phyloP scores from a whole-genome alignment of 1,140 invertebrate species.

The Anoplolepis gracilipes region DNA sequence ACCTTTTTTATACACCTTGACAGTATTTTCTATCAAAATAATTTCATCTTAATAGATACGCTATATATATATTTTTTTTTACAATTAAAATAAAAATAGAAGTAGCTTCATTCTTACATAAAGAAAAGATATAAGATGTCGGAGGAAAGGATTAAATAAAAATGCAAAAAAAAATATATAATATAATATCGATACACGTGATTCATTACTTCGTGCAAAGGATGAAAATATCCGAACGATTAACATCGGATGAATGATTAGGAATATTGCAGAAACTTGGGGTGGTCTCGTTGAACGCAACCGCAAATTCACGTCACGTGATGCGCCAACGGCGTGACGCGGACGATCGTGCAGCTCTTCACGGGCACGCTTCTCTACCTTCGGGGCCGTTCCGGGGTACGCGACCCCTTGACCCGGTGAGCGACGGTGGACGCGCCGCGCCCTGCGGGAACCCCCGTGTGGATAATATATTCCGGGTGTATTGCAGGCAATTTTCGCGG shows the following conservation, averaged over 20 bases:
- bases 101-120: too few relatives aligned
- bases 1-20: background rate
- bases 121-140: too few relatives aligned
- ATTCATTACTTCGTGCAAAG: background rate
- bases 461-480: constrained; percentile 82
- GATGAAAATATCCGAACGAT: background rate
- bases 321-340: constrained; percentile 34
- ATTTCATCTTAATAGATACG: background rate
- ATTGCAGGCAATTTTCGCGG: constrained; percentile 81
- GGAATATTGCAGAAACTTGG: background rate
- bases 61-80: too few relatives aligned
- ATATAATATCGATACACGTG: too few relatives aligned
- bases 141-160: too few relatives aligned
- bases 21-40: background rate
- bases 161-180: background rate
- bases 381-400: constrained; percentile 65
- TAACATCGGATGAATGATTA: background rate
- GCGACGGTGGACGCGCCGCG: constrained; percentile 70
- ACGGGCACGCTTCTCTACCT: constrained; percentile 72
- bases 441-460: constrained; percentile 75
- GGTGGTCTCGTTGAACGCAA: constrained; percentile 55
- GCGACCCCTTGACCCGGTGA: constrained; percentile 73
- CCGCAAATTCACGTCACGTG: constrained; percentile 51
- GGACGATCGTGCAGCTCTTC: constrained; percentile 62
- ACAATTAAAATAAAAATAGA: background rate